These are phyloP conservation scores for Zapus hudsonius DNA, from an alignment of 2,113 vertebrate species.

Conservation along the genomic window DNA sequence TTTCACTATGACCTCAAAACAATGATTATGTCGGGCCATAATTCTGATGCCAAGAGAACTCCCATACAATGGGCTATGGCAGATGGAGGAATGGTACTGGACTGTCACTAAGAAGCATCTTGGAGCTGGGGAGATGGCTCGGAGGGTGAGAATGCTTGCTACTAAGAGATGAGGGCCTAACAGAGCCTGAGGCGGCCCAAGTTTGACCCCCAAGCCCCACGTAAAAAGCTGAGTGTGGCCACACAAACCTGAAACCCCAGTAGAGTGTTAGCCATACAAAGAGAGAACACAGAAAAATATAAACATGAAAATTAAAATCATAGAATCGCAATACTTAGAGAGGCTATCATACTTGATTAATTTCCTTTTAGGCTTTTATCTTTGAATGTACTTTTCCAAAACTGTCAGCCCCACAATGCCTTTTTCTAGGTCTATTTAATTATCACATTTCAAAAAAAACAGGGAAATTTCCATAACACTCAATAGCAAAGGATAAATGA, in stretches of 20 bases:
- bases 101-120: too few species aligned
- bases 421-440: not conserved
- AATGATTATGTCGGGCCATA: not conserved
- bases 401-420: not conserved
- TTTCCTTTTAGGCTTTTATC: not conserved
- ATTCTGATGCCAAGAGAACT: not conserved
- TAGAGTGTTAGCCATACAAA: not conserved
- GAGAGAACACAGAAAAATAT: not conserved
- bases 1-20: not conserved
- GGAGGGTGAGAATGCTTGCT: too few species aligned
- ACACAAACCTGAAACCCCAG: too few species aligned
- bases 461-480: not conserved
- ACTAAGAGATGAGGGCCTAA: too few species aligned
- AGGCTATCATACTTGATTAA: not conserved
- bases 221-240: too few species aligned
- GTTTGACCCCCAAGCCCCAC: too few species aligned
- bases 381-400: conserved; percentile 1
- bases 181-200: too few species aligned
- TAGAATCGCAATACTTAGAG: not conserved
- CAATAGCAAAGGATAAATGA: not conserved
- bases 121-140: too few species aligned
- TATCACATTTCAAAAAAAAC: not conserved
- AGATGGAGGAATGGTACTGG: not conserved
- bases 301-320: not conserved
- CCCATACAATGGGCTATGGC: too few species aligned